These are phyloP conservation scores for Liopterus haemorrhoidalis DNA, from an alignment of 2,888 invertebrate genomes.

Conservation along the genomic window DNA sequence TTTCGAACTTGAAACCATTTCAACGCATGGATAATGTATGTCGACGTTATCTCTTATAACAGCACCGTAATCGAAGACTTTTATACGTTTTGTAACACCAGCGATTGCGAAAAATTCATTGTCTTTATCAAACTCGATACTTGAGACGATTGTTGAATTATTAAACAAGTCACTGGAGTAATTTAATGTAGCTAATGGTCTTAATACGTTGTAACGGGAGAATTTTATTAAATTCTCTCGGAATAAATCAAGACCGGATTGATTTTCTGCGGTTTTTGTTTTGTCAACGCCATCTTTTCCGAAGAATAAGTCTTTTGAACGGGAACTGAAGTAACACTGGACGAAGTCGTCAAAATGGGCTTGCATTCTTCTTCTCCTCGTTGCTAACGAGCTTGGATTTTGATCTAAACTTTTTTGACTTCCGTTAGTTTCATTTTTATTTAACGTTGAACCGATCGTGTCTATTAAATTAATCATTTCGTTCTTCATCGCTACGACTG, in stretches of 20 bases:
- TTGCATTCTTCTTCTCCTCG: conserved; percentile 68
- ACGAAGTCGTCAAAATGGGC: conserved; percentile 87
- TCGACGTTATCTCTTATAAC: conserved; percentile 82
- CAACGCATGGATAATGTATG: conserved; percentile 85
- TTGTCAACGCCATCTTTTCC: conserved; percentile 42
- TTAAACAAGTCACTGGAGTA: conserved; percentile 87
- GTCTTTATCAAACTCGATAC: conserved; percentile 94
- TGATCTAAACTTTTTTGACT: conserved; percentile 34
- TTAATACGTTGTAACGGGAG: conserved; percentile 69
- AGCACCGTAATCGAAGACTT: conserved; percentile 83
- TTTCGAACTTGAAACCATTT: conserved; percentile 88
- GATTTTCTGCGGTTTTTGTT: conserved; percentile 35
- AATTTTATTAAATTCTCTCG: conserved; percentile 81
- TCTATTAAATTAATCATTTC: conserved; percentile 54
- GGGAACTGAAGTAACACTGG: conserved; percentile 74
- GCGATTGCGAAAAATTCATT: conserved; percentile 94
- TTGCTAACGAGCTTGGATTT: conserved; percentile 52
- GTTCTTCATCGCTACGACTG: conserved; percentile 50
- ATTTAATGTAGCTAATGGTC: conserved; percentile 78
- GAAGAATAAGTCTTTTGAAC: conserved; percentile 68
- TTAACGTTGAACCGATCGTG: conserved; percentile 49
- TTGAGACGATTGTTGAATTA: conserved; percentile 79
- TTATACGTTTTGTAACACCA: conserved; percentile 90
- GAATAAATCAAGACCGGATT: conserved; percentile 65
- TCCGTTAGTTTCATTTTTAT: conserved; percentile 35